phyloP scores from a whole-genome alignment of 2,797 vertebrate species.

The Leptodactylus fallax region DNA sequence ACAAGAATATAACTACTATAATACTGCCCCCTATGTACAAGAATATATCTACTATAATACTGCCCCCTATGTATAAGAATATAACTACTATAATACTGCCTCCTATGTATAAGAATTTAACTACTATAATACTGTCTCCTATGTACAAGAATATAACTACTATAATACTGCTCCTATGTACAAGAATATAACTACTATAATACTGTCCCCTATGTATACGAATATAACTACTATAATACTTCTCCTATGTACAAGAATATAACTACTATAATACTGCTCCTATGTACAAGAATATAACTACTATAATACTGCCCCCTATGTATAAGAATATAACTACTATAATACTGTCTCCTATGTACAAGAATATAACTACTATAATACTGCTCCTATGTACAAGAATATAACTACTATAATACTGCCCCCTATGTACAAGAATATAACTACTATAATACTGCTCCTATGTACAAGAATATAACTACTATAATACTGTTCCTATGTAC shows the following conservation, averaged over 20 bases:
- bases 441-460: constrained; percentile 7
- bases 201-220: background rate
- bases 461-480: background rate
- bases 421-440: constrained; percentile 2
- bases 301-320: background rate
- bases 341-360: background rate
- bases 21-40: no score
- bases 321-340: constrained; percentile 14
- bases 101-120: constrained; percentile 3
- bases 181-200: constrained; percentile 1
- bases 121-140: background rate
- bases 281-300: constrained; percentile 3
- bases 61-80: constrained; percentile 4
- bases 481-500: background rate
- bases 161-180: no score
- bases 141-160: background rate
- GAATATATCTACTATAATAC: no score
- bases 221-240: background rate
- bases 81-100: background rate
- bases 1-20: no score
- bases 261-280: constrained; percentile 7
- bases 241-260: background rate
- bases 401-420: constrained; percentile 15
- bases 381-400: background rate
- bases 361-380: constrained; percentile 17